A percentile compares a stretch with the other conserved stretches of the same genome.
These are phyloP conservation scores for Apotomis betuletana DNA, from an alignment of 2,888 invertebrate genomes.

Conservation along the genomic window DNA sequence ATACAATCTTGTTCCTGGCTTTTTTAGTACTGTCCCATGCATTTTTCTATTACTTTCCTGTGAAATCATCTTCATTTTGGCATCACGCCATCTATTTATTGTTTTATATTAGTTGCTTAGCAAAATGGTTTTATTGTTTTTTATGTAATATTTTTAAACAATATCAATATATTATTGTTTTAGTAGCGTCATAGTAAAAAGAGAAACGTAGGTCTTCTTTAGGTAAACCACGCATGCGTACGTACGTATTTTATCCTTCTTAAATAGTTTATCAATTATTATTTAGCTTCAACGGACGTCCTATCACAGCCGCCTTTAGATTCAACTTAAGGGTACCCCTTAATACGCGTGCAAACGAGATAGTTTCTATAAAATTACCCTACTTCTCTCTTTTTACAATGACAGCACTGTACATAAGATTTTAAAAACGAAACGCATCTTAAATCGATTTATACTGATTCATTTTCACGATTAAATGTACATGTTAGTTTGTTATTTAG, in stretches of 20 bases:
- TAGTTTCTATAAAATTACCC: not conserved
- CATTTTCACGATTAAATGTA: constrained; percentile 53
- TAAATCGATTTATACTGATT: constrained; percentile 39
- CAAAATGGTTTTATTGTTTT: constrained; percentile 67
- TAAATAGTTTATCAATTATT: constrained; percentile 7
- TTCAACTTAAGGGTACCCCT: constrained; percentile 14
- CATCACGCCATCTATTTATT: constrained; percentile 63
- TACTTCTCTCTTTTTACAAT: constrained; percentile 18
- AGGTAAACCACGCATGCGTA: not conserved
- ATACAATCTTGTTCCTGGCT: not conserved
- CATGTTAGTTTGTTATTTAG: constrained; percentile 80
- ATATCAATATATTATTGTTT: constrained; percentile 67
- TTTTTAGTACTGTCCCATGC: constrained; percentile 26
- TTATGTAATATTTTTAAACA: constrained; percentile 58
- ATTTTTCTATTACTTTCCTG: constrained; percentile 28
- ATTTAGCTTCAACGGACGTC: constrained; percentile 15
- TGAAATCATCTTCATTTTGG: constrained; percentile 46
- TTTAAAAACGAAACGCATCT: constrained; percentile 63
- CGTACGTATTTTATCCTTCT: not conserved
- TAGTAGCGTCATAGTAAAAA: constrained; percentile 40
- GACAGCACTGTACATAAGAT: constrained; percentile 78
- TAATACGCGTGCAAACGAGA: not conserved
- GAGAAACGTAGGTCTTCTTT: constrained; percentile 13
- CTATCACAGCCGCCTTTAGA: constrained; percentile 22
- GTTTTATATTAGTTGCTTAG: constrained; percentile 73